phyloP scores from a whole-genome alignment of 92 coral and sea anemone species.

The Palythoa heliodiscus region DNA sequence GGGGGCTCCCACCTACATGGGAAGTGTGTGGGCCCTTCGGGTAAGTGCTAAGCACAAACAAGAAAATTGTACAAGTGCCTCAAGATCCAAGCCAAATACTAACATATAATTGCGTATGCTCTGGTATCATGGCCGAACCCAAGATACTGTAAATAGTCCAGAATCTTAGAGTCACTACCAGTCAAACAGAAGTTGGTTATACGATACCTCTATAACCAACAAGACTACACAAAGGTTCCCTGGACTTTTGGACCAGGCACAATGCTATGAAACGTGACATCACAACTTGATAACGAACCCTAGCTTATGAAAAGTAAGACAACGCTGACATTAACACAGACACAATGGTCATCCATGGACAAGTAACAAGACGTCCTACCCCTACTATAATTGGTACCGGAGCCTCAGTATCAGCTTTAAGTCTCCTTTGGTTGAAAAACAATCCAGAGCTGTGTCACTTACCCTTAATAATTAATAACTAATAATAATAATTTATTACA shows the following conservation, averaged over 20 bases:
- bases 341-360: no score
- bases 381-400: no score
- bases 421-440: no score
- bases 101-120: neutral
- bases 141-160: neutral
- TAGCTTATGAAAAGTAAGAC: no score
- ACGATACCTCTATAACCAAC: neutral
- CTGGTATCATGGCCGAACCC: neutral
- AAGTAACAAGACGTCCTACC: no score
- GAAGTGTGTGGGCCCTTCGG: neutral
- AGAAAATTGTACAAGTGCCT: neutral
- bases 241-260: neutral
- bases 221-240: neutral
- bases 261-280: neutral
- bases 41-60: neutral
- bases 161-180: neutral
- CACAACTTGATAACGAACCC: no score
- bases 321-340: no score
- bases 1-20: neutral
- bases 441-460: no score
- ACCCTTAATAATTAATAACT: no score
- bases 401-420: no score
- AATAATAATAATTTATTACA: no score
- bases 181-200: neutral
- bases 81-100: neutral